phyloP scores from a whole-genome alignment of 1,140 invertebrate species.

The Lysiphlebus fabarum region DNA sequence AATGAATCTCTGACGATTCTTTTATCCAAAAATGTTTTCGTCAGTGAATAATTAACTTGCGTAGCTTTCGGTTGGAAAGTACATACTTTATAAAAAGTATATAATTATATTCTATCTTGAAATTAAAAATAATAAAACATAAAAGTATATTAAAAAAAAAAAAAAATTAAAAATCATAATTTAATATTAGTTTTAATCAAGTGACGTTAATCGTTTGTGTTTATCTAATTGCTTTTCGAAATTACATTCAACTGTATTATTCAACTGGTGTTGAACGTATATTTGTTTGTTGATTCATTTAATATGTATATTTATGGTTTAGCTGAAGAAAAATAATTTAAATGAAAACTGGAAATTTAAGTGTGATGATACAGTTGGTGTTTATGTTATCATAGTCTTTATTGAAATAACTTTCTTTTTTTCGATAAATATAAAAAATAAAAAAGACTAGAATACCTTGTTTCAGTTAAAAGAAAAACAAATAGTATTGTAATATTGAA shows the following conservation, averaged over 20 bases:
- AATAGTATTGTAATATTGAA: too few species aligned
- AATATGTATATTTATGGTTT: constrained; percentile 22
- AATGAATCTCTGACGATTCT: too few species aligned
- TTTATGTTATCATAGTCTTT: constrained; percentile 1
- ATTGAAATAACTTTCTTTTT: constrained; percentile 8
- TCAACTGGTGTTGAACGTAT: constrained; percentile 9
- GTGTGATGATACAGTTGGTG: background rate
- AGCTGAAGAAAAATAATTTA: background rate
- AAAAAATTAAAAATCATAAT: constrained; percentile 8
- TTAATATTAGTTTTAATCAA: constrained; percentile 9
- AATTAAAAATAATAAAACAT: too few species aligned
- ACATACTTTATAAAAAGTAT: too few species aligned
- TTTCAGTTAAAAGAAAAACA: too few species aligned
- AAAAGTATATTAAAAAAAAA: constrained; percentile 3
- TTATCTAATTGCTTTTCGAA: background rate
- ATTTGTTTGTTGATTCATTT: constrained; percentile 9
- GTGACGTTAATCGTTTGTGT: background rate
- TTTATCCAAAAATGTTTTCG: too few species aligned
- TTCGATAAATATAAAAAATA: background rate
- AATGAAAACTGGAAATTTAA: background rate
- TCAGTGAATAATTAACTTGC: too few species aligned
- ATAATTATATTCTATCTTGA: too few species aligned
- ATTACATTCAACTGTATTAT: background rate
- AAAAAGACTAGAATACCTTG: too few species aligned
- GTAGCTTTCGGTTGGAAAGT: too few species aligned